Conservation (phyloP, 2,113 vertebrate genomes). For the Myodes glareolus region DNA sequence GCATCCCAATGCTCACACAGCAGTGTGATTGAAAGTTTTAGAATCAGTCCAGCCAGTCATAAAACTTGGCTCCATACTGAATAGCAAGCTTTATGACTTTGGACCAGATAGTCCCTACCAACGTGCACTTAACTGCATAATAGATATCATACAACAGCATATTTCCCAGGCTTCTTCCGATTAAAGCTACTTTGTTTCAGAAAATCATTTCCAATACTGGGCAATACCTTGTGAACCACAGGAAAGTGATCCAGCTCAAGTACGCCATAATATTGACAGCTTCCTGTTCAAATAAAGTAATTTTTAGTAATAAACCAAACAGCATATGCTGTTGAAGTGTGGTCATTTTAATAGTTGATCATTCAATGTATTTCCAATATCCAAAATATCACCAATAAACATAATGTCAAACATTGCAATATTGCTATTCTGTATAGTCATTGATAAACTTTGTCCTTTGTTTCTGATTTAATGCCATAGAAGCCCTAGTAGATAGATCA, state of each 20-base stretch:
- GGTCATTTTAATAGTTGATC: background rate
- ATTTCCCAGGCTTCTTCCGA: background rate
- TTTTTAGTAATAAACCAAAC: background rate
- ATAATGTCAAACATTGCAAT: background rate
- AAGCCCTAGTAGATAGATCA: background rate
- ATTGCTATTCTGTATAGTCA: background rate
- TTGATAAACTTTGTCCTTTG: background rate
- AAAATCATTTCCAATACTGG: background rate
- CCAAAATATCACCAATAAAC: background rate
- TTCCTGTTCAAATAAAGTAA: background rate
- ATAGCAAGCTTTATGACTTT: background rate
- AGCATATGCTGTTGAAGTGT: background rate
- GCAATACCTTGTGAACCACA: background rate
- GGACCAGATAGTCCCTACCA: background rate
- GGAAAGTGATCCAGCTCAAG: background rate
- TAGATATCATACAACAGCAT: background rate
- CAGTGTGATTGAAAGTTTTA: background rate
- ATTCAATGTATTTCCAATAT: background rate
- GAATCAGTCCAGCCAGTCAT: background rate
- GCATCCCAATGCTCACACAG: background rate
- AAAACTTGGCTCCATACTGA: background rate
- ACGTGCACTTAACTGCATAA: background rate
- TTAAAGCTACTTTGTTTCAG: background rate
- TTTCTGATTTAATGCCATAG: constrained; percentile 36
- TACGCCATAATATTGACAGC: background rate